Evolutionary conservation across 2,797 vertebrate species (phyloP).

Genomic region (Iguana delicatissima): DNA sequence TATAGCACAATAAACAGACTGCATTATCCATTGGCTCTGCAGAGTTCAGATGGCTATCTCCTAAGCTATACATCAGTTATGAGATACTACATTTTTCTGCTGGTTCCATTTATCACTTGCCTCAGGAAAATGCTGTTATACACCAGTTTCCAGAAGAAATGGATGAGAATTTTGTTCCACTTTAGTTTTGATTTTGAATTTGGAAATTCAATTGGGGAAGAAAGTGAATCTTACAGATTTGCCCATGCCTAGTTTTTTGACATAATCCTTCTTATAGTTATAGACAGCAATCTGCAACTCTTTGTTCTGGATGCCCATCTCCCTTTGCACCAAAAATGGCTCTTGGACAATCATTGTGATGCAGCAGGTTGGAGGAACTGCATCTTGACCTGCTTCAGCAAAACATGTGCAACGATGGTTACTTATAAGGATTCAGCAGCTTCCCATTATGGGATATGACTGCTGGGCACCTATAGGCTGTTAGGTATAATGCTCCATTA

Average conservation of each 20-base stretch:
- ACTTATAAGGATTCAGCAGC: not conserved
- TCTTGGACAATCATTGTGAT: not conserved
- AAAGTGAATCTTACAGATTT: no score
- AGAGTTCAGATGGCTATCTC: not conserved
- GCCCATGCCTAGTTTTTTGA: not conserved
- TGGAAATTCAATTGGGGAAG: no score
- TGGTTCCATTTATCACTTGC: not conserved
- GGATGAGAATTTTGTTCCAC: no score
- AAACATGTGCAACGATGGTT: not conserved
- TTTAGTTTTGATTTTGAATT: no score
- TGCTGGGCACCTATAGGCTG: not conserved
- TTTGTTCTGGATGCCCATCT: not conserved
- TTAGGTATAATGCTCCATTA: not conserved
- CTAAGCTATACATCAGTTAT: not conserved
- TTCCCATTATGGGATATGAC: not conserved
- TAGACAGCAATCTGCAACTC: not conserved
- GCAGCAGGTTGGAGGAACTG: no score
- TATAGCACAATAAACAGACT: not conserved
- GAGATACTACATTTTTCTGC: not conserved
- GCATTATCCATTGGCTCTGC: not conserved
- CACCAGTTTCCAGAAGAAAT: no score
- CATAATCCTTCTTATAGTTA: not conserved
- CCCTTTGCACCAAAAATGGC: not conserved
- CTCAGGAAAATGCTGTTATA: not conserved
- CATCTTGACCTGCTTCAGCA: not conserved